Percentiles rank a stretch among this genome's conserved stretches.
Evolutionary conservation across 2,113 vertebrate species (phyloP).

Genomic region (Brachyistius frenatus): DNA sequence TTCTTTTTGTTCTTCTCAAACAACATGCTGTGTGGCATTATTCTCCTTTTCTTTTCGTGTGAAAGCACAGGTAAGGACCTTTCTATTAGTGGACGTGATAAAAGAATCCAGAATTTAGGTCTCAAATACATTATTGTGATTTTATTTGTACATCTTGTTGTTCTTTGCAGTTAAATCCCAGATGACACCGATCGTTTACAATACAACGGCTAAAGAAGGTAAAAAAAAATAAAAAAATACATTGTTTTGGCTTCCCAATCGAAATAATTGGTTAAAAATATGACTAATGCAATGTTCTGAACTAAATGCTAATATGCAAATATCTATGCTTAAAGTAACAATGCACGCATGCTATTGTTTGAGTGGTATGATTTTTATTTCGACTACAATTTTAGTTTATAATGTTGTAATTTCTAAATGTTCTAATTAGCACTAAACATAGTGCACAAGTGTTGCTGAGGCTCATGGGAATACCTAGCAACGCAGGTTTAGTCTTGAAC

Average conservation of each 20-base stretch:
- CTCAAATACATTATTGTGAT: neutral
- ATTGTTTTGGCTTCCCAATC: too few relatives aligned
- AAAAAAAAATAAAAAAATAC: too few relatives aligned
- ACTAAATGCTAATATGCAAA: too few relatives aligned
- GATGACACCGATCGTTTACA: too few relatives aligned
- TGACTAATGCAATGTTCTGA: too few relatives aligned
- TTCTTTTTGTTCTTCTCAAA: neutral
- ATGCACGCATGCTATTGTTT: neutral
- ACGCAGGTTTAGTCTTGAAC: too few relatives aligned
- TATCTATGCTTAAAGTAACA: too few relatives aligned
- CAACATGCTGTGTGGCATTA: slow-evolving; percentile 48
- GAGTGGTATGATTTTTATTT: neutral
- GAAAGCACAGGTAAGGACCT: slow-evolving; percentile 47
- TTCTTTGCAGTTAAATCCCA: neutral
- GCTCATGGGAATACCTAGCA: too few relatives aligned
- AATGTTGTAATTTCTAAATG: neutral
- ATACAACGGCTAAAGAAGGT: too few relatives aligned
- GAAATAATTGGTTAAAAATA: too few relatives aligned
- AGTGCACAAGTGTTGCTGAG: too few relatives aligned
- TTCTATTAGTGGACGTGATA: neutral
- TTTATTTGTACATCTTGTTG: slow-evolving; percentile 20
- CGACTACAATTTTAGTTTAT: neutral
- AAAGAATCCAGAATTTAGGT: neutral
- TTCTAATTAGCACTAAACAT: neutral
- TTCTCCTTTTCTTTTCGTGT: slow-evolving; percentile 19